Conservation (phyloP, 2,797 vertebrate species). For the Enteromius mattozi region DNA sequence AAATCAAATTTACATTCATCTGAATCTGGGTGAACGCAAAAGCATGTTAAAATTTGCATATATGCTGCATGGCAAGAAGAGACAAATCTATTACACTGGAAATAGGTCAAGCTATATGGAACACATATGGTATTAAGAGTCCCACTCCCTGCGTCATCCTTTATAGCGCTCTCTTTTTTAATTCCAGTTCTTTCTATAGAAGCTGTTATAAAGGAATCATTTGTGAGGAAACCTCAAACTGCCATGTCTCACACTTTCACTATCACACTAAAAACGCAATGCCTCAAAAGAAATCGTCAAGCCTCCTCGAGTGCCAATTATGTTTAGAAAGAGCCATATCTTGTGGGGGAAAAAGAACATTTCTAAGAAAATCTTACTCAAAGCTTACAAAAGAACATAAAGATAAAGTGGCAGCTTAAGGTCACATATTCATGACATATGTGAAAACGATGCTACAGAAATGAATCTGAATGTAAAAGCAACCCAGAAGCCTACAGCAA, state of each 20-base stretch:
- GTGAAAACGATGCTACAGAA: neutral
- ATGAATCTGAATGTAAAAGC: neutral
- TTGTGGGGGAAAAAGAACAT: neutral
- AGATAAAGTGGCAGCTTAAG: neutral
- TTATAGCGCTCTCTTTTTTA: neutral
- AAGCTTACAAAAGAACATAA: neutral
- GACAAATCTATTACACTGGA: neutral
- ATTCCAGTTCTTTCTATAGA: neutral
- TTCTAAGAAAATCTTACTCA: neutral
- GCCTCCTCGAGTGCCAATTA: constrained; percentile 1
- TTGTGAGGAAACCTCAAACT: constrained; percentile 20
- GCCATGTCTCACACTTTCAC: constrained; percentile 20
- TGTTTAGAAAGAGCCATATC: neutral
- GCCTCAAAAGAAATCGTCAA: constrained; percentile 15
- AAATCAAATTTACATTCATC: neutral
- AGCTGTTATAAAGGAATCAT: neutral
- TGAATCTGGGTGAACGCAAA: neutral
- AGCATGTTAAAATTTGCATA: constrained; percentile 1
- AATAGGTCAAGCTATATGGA: constrained; percentile 19
- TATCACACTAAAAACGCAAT: constrained; percentile 21
- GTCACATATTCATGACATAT: neutral
- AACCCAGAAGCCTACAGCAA: neutral
- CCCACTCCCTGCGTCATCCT: constrained; percentile 1
- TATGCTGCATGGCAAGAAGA: neutral
- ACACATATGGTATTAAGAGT: constrained; percentile 20